A percentile compares a stretch with the other conserved stretches of the same genome.
Evolutionary conservation across 2,888 invertebrate genomes (phyloP).

Genomic region (Sympetrum striolatum): DNA sequence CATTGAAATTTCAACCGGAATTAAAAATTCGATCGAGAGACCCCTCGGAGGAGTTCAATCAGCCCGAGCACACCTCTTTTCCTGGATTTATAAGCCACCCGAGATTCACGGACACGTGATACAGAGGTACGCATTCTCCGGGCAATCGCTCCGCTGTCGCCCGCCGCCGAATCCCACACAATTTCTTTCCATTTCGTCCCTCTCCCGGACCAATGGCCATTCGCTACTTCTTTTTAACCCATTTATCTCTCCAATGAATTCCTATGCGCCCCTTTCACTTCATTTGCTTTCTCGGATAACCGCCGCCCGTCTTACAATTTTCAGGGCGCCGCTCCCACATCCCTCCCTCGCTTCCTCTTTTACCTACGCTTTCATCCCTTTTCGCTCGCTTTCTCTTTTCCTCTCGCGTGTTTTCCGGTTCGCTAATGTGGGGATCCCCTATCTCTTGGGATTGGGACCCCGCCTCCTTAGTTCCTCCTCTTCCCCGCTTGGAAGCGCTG

Average conservation of each 20-base stretch:
- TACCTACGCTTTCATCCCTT: not conserved
- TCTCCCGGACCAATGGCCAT: not conserved
- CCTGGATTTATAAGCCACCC: no score
- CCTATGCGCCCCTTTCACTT: not conserved
- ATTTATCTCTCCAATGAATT: not conserved
- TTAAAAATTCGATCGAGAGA: no score
- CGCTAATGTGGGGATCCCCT: not conserved
- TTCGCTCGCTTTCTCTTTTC: not conserved
- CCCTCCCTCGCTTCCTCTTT: not conserved
- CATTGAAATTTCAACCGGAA: no score
- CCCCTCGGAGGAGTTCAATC: no score
- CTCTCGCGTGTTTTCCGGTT: not conserved
- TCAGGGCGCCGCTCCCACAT: not conserved
- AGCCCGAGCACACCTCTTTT: no score
- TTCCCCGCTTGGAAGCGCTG: not conserved
- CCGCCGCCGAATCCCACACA: not conserved
- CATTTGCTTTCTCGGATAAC: not conserved
- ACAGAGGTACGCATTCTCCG: not conserved
- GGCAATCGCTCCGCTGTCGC: not conserved
- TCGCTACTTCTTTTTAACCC: not conserved
- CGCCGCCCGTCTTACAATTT: not conserved
- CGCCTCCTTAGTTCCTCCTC: not conserved
- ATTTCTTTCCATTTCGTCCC: not conserved
- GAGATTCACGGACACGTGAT: no score
- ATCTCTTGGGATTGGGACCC: not conserved